phyloP scores from a whole-genome alignment of 2,888 invertebrate species.

The Eupithecia vulgata region DNA sequence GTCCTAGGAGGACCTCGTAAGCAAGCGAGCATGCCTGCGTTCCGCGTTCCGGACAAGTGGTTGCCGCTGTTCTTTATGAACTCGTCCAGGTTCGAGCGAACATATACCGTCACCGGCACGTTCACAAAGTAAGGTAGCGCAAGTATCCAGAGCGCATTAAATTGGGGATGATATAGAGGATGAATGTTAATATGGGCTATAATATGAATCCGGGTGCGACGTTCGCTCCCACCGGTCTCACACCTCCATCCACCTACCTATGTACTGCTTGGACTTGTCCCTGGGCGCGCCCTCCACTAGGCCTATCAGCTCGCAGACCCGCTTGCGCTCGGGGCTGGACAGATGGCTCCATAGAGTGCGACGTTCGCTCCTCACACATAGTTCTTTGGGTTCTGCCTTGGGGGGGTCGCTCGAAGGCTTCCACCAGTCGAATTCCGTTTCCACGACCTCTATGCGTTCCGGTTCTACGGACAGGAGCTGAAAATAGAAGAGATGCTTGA shows the following conservation, averaged over 20 bases:
- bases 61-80: no score
- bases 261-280: constrained; percentile 82
- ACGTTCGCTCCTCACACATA: constrained; percentile 82
- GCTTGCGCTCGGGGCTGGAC: constrained; percentile 85
- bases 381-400: constrained; percentile 59
- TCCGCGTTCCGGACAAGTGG: no score
- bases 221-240: not conserved
- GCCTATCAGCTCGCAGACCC: constrained; percentile 86
- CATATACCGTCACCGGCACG: no score
- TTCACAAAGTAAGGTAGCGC: no score
- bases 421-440: constrained; percentile 81
- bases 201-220: not conserved
- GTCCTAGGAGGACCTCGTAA: no score
- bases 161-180: no score
- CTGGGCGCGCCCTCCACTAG: constrained; percentile 83
- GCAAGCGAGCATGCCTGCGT: no score
- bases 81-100: no score
- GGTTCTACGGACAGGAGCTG: constrained; percentile 74
- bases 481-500: not conserved
- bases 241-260: constrained; percentile 68
- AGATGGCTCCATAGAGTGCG: constrained; percentile 85
- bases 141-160: no score
- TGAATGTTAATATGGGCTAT: not conserved
- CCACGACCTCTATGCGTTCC: constrained; percentile 75
- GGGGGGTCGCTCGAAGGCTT: constrained; percentile 60